Evolutionary conservation across 1,140 invertebrate genomes (phyloP), one percentile per base, ranked within the genome.

Genomic region (Coptotermes formosanus): DNA sequence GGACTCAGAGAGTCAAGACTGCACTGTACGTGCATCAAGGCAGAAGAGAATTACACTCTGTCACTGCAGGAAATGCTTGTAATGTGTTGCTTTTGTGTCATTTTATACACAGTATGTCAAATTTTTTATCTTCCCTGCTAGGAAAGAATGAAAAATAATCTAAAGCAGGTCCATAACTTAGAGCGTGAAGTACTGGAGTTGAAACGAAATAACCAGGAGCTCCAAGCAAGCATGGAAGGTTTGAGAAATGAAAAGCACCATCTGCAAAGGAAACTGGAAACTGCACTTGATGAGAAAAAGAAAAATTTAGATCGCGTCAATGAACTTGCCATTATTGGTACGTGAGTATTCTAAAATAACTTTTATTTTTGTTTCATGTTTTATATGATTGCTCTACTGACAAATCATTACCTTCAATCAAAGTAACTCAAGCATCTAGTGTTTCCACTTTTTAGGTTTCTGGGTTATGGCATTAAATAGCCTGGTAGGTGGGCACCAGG

Each of bases 201-300:
- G 75, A 91, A 90, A 87, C 88, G 91, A 87, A 91, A 91, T 55
- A 90, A 91, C 75, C 89, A 92, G 87, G 91, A 93, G 89, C 88
- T 92, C 9, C 88, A 89, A 87, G 90, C 91, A n/a, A 91, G 93
- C 88, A 88, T 93, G 59, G 92, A 93, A 88, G 89, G 90, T 12
- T 88, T 91, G 21, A 91, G 88, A 87, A 88, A 91, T 43, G 92
- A 93, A 88, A 93, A 92, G 88, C 90, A 89, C 43, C 91, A 91
- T 86, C 89, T 93, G 44, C 91, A 93, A 87, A 91, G 92, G 25
- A 91, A 94, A 82, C 89, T 96, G 38, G 93, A 95, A 89, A 91
- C 89, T 81, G 90, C 92, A 48, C 90, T 93, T 2, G 92, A 94
- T 83, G 93, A 94, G 85, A 94, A 93, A 84, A 93, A 93, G 86